Base-by-base conservation (phyloP, 2,888 invertebrate species). In the Esperia sulphurella region DNA sequence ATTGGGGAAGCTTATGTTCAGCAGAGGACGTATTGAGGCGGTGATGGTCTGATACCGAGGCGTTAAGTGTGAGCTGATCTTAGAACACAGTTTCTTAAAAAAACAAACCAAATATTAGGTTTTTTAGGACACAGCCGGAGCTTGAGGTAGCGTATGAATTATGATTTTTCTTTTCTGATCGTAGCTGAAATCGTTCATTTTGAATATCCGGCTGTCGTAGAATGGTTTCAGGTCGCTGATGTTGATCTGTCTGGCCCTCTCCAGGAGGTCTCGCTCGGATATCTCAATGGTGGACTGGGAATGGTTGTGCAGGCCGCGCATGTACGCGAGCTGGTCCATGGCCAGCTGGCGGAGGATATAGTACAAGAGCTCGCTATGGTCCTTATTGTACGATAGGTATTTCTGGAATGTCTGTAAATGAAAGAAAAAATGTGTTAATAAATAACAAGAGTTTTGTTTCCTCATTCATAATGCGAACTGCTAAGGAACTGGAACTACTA, bases 361-460 rank as follows among this genome's bases (percentile, higher is more conserved):
- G 85, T 98, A 96, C 0, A 99, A 88, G 21, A 99, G 91, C 75
- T 99, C 99, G 66, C 97, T 96, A 90, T 98, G 97, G 81, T 99
- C 98, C 69, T 97, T 96, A 75, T 97, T 97, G 92, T 95, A 99
- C 0, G 96, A 91, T 42, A 99, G 89, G 85, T 98, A 98, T 59
- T 96, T 95, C 66, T 96, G 95, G 93, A 99, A 99, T 63, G 95
- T 95, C 95, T 97, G 90, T 5, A 90, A 90, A 53, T 8, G n/a
- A 37, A 37, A 37, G 12, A 12, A 67, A 7, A 44, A 41, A n/a
- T n/a, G n/a, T n/a, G n/a, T n/a, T n/a, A n/a, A n/a, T n/a, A n/a
- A n/a, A n/a, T n/a, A n/a, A n/a, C n/a, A n/a, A n/a, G n/a, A n/a
- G n/a, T n/a, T 21, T 21, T 21, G 21, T 21, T 21, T 21, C n/a